phyloP scores from a whole-genome alignment of 2,888 invertebrate genomes.

The Drosophila bunnanda region DNA sequence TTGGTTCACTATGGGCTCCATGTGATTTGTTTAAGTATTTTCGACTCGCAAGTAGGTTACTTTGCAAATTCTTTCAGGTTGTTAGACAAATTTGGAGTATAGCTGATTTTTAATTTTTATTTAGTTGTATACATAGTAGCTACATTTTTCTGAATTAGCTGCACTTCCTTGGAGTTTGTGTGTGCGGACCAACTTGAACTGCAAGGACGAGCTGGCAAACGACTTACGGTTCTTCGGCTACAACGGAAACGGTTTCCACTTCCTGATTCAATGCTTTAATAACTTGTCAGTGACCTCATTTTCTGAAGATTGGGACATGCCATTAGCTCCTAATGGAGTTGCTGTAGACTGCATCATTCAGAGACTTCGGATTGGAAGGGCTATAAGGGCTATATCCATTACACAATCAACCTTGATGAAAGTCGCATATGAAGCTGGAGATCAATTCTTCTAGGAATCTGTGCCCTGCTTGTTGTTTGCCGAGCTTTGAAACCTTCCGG shows the following conservation, averaged over 20 bases:
- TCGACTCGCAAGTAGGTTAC: neutral
- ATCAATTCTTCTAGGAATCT: neutral
- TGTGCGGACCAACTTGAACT: neutral
- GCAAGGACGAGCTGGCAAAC: too few species aligned
- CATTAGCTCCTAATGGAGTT: too few species aligned
- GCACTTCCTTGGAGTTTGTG: neutral
- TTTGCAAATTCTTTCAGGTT: conserved; percentile 5
- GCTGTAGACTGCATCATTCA: conserved; percentile 1
- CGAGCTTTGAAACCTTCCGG: neutral
- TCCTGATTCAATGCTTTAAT: conserved; percentile 5
- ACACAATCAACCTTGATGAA: neutral
- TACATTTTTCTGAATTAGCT: neutral
- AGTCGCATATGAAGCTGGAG: neutral
- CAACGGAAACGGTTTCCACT: neutral
- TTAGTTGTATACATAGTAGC: too few species aligned
- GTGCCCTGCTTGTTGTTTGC: neutral
- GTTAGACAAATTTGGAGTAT: neutral
- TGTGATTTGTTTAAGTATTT: neutral
- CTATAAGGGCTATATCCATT: neutral
- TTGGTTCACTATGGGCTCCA: neutral
- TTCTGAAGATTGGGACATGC: too few species aligned
- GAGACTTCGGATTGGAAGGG: neutral
- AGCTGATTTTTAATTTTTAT: too few species aligned
- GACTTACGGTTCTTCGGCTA: neutral
- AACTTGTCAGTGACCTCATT: conserved; percentile 3